Evolutionary conservation across 2,113 vertebrate genomes (phyloP), one percentile per base, ranked within the genome.

Genomic region (Platichthys stellatus): DNA sequence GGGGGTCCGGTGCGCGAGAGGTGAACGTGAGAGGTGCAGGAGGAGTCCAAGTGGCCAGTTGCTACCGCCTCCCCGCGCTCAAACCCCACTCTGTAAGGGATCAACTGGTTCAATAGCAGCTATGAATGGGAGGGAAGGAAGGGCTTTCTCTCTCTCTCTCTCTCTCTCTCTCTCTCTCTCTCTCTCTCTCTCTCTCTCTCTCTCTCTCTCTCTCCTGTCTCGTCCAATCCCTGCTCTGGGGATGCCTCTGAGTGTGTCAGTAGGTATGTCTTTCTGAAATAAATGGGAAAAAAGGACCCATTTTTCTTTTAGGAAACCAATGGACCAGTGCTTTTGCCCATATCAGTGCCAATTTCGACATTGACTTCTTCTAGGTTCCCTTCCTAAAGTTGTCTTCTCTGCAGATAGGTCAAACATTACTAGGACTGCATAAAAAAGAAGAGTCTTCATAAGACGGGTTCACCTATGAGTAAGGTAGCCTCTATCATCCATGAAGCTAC

Each of bases 231-330:
- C 38, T 62, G 71, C 68, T 49, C 40, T 26, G n/a, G 63, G 78
- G 66, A 56, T 67, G 83, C 80, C 83, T 78, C 38, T 63, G 53
- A 82, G 47, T 80, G 69, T 80, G 75, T 81, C 78, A 82, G 80
- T 84, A 24, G 82, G 69, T 69, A 47, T 82, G n/a, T 60, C 68
- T 23, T 15, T 54, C 63, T 57, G 51, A 20, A 26, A 56, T 23
- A 35, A 51, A 51, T 12, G 11, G 5, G 38, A 4, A 38, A 20
- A 74, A 35, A 61, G 20, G 21, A 1, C 31, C 9, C 35, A 31
- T 61, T 63, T 21, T 56, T 63, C 6, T 28, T 10, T 56, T 64
- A 9, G 40, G n/a, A 31, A 72, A 68, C 40, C n/a, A 40, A 12
- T 47, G 1, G 3, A 54, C 6, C 5, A 3, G 6, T 31, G 43